Conservation (phyloP, 2,113 vertebrate species). For the Sterrhoptilus dennistouni region DNA sequence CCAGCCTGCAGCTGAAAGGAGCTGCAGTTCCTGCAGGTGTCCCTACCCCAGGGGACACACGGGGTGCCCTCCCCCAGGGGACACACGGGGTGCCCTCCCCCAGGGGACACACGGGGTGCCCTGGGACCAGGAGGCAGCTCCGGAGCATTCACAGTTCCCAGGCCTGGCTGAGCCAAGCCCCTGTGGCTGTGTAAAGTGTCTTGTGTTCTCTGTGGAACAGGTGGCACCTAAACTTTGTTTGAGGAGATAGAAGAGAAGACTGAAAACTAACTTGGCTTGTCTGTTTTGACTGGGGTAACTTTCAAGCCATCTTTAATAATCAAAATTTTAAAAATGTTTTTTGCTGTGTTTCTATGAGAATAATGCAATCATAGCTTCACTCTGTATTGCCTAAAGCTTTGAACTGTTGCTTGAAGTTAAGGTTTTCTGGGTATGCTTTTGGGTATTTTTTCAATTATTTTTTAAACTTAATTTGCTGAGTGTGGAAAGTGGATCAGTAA, state of each 20-base stretch:
- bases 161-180: not conserved
- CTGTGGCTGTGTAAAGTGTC: not conserved
- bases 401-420: not conserved
- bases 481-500: not conserved
- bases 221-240: not conserved
- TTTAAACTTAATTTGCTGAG: not conserved
- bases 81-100: rapidly evolving
- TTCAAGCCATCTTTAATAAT: not conserved
- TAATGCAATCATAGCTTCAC: not conserved
- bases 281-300: not conserved
- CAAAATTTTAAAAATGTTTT: not conserved
- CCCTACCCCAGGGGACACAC: not conserved
- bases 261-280: not conserved
- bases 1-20: not conserved
- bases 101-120: rapidly evolving
- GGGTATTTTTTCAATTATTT: not conserved
- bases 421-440: not conserved
- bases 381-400: not conserved
- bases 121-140: not conserved
- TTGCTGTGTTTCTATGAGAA: not conserved
- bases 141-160: rapidly evolving
- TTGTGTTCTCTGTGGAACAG: not conserved
- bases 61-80: not conserved
- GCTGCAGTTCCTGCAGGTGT: not conserved
- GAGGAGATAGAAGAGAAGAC: not conserved